Evolutionary conservation across 1,140 invertebrate species (phyloP), one percentile per base, ranked within the genome.

Genomic region (Drosophila ercepeae): DNA sequence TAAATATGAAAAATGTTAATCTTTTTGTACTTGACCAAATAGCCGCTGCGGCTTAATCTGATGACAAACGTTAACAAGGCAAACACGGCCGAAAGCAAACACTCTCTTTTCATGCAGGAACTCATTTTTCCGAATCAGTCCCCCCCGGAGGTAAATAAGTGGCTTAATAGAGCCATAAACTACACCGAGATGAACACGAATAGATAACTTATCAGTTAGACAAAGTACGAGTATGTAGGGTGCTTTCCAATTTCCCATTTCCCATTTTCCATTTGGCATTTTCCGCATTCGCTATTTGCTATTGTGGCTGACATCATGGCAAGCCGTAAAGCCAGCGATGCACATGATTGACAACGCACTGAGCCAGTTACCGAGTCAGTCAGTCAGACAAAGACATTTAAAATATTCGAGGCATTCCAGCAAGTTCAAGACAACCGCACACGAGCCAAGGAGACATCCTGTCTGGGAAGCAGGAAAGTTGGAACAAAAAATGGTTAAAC

Each of bases 311-410:
- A 60, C 61, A 74, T 68, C 29, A 53, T 48, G 45, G 54, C 32
- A 29, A 32, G 50, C 57, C 60, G 64, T 58, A 58, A 59, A 64
- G 46, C 55, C 61, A 81, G 78, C 58, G 76, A 79, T 73, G 76
- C 81, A 84, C 72, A 86, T 86, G 81, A 86, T 86, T 86, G 82
- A 86, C 82, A 82, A 64, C 60, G 58, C 60, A 59, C 42, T 57
- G 44, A 76, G 67, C 60, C 67, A 59, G 57, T 44, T 65, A 81
- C 58, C 23, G 51, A 57, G 42, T 50, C 46, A 78, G 41, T 64
- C 41, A 77, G 49, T 65, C 78, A 76, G 75, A 67, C 59, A 68
- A 58, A 78, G 75, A 78, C 70, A 64, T 83, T 83, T 83, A 76
- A 58, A 68, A 73, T 71, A 75, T 76, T 73, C 63, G 68, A 88